Percentiles rank a stretch among this genome's conserved stretches.
Conservation (phyloP, 2,888 invertebrate genomes). For the Sinelater perroti region DNA sequence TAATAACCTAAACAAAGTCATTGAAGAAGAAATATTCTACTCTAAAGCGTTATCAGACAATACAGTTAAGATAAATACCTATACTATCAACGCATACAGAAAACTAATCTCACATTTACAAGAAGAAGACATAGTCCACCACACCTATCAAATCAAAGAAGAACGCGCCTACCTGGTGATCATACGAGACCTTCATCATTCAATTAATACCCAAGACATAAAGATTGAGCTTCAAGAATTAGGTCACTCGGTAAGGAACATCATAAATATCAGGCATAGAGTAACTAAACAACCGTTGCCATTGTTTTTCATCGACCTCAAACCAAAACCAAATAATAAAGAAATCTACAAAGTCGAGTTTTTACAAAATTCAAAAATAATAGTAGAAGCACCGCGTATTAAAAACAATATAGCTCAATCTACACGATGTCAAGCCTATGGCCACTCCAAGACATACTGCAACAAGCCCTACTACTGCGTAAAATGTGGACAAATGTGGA, state of each 20-base stretch:
- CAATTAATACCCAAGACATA: background rate
- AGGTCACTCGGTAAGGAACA: too few relatives aligned
- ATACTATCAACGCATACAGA: background rate
- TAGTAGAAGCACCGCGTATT: background rate
- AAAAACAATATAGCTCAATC: background rate
- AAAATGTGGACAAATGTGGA: too few relatives aligned
- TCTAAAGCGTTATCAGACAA: background rate
- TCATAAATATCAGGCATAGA: background rate
- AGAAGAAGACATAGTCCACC: background rate
- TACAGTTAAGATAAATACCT: slow-evolving; percentile 3
- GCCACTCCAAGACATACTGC: slow-evolving; percentile 1
- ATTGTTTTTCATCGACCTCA: too few relatives aligned
- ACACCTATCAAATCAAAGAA: background rate
- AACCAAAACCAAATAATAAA: background rate
- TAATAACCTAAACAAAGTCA: background rate
- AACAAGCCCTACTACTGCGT: too few relatives aligned
- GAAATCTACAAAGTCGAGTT: background rate
- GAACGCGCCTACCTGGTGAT: background rate
- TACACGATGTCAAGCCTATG: background rate
- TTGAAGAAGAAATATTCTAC: background rate
- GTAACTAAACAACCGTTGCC: background rate
- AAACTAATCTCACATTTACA: too few relatives aligned
- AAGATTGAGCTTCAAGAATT: background rate
- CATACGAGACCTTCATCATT: background rate
- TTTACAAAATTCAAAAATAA: too few relatives aligned